A percentile compares a stretch with the other conserved stretches of the same genome.
Conservation (phyloP, 2,888 invertebrate species). For the Mongoloraphidia duomilia region DNA sequence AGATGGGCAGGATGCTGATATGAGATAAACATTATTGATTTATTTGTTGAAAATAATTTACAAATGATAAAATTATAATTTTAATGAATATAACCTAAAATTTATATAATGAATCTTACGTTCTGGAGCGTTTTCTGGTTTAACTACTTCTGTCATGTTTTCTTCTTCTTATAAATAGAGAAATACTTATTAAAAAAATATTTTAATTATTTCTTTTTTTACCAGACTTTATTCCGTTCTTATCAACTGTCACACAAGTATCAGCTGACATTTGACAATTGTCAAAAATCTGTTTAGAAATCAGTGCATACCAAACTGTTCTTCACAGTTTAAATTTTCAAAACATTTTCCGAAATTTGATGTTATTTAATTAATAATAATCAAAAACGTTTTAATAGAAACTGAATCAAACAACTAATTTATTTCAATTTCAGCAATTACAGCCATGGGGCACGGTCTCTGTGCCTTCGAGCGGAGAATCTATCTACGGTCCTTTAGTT, state of each 20-base stretch:
- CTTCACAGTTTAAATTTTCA: too few relatives aligned
- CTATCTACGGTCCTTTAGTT: constrained; percentile 42
- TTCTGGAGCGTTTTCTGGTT: constrained; percentile 30
- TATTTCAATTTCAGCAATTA: constrained; percentile 44
- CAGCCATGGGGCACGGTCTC: constrained; percentile 56
- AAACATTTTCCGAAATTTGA: neutral
- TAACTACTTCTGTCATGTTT: too few relatives aligned
- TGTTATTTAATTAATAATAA: neutral
- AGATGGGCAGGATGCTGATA: neutral
- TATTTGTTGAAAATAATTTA: neutral
- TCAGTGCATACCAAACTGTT: too few relatives aligned
- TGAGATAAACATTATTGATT: neutral
- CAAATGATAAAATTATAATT: too few relatives aligned
- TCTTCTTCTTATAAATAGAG: too few relatives aligned
- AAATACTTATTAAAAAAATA: too few relatives aligned
- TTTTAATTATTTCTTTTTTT: too few relatives aligned
- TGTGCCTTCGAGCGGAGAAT: constrained; percentile 48
- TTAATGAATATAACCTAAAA: too few relatives aligned
- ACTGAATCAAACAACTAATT: constrained; percentile 7
- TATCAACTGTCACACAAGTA: too few relatives aligned
- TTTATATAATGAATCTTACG: constrained; percentile 22
- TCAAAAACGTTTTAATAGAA: neutral
- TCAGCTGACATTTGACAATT: too few relatives aligned
- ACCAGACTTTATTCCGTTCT: too few relatives aligned
- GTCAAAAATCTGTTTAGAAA: too few relatives aligned